A percentile compares a stretch with the other conserved stretches of the same genome.
Evolutionary conservation across 30 jellyfish, hydroid and myxozoan species (phyloP).

Genomic region (Aurelia aurita complex sp. Pacific): DNA sequence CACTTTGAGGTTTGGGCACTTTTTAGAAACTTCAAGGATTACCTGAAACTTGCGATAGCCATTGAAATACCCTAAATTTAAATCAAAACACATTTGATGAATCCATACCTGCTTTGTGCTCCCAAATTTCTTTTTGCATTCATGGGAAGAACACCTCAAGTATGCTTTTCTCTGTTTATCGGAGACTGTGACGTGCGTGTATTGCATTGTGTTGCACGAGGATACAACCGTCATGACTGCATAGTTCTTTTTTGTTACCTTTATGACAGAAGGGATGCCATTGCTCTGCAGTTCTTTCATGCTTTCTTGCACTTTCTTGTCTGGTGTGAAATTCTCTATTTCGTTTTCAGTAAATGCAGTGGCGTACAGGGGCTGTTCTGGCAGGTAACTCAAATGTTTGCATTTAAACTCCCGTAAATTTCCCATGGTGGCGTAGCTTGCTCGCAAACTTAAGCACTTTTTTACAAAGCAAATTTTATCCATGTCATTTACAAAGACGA

Average conservation of each 20-base stretch:
- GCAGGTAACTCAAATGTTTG: not conserved
- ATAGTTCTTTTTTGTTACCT: not conserved
- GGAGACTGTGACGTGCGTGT: not conserved
- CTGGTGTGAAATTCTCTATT: no score
- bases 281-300: no score
- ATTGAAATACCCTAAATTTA: no score
- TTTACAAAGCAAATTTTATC: not conserved
- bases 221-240: not conserved
- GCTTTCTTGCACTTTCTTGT: no score
- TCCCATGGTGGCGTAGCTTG: not conserved
- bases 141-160: not conserved
- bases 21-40: no score
- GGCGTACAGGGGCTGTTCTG: no score
- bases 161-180: not conserved
- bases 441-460: conserved; percentile 1
- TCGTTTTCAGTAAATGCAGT: no score
- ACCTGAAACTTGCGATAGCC: no score
- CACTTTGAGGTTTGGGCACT: no score
- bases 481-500: not conserved
- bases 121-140: not conserved
- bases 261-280: not conserved
- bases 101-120: not conserved
- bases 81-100: no score
- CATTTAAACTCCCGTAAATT: not conserved
- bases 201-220: not conserved